Conservation (phyloP, 2,797 vertebrate genomes). For the Eupleurogrammus muticus region DNA sequence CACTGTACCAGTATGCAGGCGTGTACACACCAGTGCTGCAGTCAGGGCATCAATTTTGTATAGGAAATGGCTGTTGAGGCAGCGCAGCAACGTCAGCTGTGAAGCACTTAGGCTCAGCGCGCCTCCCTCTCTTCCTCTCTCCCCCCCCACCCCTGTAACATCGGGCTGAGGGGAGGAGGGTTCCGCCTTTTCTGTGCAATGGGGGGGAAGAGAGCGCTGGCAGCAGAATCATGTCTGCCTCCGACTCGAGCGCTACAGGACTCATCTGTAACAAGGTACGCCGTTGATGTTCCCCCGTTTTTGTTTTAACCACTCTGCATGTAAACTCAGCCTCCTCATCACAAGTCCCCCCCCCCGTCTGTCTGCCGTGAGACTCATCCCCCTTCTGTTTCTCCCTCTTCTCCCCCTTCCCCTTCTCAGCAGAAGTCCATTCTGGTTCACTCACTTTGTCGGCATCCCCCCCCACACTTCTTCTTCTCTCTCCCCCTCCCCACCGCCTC, state of each 20-base stretch:
- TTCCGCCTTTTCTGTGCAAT: slow-evolving; percentile 68
- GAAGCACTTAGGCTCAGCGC: slow-evolving; percentile 76
- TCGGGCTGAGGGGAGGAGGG: slow-evolving; percentile 70
- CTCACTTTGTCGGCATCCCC: slow-evolving; percentile 66
- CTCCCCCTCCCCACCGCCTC: slow-evolving; percentile 3
- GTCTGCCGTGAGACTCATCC: slow-evolving; percentile 49
- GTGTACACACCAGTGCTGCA: slow-evolving; percentile 77
- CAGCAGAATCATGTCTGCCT: slow-evolving; percentile 83
- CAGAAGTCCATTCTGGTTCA: slow-evolving; percentile 64
- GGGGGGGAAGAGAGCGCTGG: slow-evolving; percentile 73
- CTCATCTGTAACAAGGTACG: slow-evolving; percentile 85
- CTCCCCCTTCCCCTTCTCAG: slow-evolving; percentile 41
- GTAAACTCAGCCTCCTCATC: slow-evolving; percentile 48
- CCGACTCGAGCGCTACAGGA: slow-evolving; percentile 85
- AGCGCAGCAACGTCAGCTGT: slow-evolving; percentile 72
- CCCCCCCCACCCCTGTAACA: slow-evolving; percentile 53
- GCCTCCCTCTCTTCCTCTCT: slow-evolving; percentile 44
- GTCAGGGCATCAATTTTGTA: slow-evolving; percentile 85
- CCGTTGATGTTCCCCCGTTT: slow-evolving; percentile 58
- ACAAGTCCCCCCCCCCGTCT: slow-evolving; percentile 38
- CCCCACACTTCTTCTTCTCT: slow-evolving; percentile 34
- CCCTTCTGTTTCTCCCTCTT: slow-evolving; percentile 13
- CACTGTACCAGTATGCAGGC: slow-evolving; percentile 61
- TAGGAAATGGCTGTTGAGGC: slow-evolving; percentile 80
- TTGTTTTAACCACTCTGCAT: slow-evolving; percentile 64